phyloP scores from a whole-genome alignment of 2,113 vertebrate genomes.

The Sapayoa aenigma region DNA sequence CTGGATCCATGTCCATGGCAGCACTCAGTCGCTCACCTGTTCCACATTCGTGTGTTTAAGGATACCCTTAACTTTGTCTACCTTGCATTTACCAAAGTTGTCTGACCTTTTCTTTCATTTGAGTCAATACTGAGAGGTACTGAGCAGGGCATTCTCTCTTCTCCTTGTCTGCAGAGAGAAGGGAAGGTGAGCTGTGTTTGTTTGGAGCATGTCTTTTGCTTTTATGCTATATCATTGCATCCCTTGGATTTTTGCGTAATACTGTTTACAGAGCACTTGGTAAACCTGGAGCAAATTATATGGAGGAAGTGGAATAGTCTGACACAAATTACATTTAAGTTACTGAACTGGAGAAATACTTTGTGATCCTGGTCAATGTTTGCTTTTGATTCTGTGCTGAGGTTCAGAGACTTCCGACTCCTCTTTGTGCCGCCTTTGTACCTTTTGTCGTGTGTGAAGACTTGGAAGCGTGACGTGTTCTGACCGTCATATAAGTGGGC shows the following conservation, averaged over 20 bases:
- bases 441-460: rapidly evolving
- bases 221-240: background rate
- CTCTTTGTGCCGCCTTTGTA: background rate
- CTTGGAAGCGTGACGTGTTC: background rate
- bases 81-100: background rate
- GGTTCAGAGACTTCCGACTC: background rate
- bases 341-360: background rate
- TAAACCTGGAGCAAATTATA: background rate
- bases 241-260: background rate
- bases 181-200: background rate
- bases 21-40: background rate
- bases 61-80: background rate
- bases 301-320: background rate
- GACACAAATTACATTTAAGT: background rate
- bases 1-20: background rate
- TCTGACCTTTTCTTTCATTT: background rate
- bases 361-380: background rate
- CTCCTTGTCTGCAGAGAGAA: background rate
- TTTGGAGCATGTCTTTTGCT: background rate
- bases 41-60: background rate
- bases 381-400: background rate
- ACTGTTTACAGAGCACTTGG: background rate
- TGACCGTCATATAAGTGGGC: background rate
- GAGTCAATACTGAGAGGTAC: background rate
- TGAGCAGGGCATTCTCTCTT: background rate